Conservation (phyloP, 2,113 vertebrate genomes). For the Hoplias malabaricus region DNA sequence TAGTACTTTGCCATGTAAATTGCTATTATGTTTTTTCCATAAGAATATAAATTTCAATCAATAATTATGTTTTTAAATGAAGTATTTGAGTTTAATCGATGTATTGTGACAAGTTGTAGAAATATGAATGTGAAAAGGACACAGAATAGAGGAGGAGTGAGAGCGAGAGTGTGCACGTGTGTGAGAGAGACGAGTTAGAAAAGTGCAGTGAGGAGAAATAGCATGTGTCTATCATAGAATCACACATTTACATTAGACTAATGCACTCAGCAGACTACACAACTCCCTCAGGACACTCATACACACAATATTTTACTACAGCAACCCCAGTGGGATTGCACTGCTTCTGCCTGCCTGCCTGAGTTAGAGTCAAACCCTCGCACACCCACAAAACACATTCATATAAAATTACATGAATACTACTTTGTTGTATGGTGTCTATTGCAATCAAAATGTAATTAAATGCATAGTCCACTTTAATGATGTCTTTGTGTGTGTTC, state of each 20-base stretch:
- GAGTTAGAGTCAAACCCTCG: constrained; percentile 31
- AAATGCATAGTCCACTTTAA: too few relatives aligned
- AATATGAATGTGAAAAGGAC: neutral
- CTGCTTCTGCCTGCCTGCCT: constrained; percentile 41
- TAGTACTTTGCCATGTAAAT: too few relatives aligned
- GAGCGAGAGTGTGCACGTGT: constrained; percentile 33
- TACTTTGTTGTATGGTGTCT: too few relatives aligned
- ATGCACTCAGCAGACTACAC: constrained; percentile 35
- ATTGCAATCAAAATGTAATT: too few relatives aligned
- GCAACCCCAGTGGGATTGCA: constrained; percentile 42
- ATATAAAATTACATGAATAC: too few relatives aligned
- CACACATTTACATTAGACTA: constrained; percentile 40
- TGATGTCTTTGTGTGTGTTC: too few relatives aligned
- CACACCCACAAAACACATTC: constrained; percentile 14
- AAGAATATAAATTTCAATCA: too few relatives aligned
- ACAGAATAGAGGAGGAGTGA: neutral
- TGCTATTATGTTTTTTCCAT: too few relatives aligned
- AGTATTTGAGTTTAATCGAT: neutral
- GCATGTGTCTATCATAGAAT: constrained; percentile 30
- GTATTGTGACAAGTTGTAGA: neutral
- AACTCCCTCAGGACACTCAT: constrained; percentile 17
- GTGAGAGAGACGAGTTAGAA: neutral
- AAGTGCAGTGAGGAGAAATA: neutral
- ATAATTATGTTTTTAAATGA: too few relatives aligned
- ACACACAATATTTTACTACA: neutral